A percentile compares a stretch with the other conserved stretches of the same genome.
Evolutionary conservation across 2,113 vertebrate genomes (phyloP).

Genomic region (Neotragus pygmaeus): DNA sequence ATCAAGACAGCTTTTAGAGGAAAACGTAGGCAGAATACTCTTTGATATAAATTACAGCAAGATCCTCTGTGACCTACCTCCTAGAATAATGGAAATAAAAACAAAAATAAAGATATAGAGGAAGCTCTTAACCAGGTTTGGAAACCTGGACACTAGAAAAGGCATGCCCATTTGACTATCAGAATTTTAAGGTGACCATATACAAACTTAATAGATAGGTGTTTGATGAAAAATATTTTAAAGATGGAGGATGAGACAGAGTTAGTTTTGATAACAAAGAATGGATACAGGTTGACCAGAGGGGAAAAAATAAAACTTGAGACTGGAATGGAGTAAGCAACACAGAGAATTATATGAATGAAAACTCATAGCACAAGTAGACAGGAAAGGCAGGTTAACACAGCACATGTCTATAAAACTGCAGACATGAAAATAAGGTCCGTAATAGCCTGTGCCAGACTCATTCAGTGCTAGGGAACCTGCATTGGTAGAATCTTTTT

Average conservation of each 20-base stretch:
- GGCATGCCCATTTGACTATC: background rate
- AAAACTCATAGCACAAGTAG: background rate
- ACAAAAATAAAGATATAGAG: background rate
- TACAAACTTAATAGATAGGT: background rate
- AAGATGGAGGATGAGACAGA: background rate
- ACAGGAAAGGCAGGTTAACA: background rate
- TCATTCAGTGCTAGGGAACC: background rate
- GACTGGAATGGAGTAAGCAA: background rate
- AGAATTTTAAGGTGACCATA: background rate
- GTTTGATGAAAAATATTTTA: background rate
- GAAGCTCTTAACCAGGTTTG: background rate
- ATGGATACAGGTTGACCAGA: background rate
- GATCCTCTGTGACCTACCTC: background rate
- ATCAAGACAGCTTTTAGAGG: background rate
- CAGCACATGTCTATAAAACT: background rate
- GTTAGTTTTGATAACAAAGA: background rate
- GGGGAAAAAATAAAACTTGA: background rate
- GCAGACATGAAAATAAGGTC: background rate
- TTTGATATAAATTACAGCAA: background rate
- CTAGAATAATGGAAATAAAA: background rate
- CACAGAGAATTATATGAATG: background rate
- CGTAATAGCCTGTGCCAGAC: background rate
- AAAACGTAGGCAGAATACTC: background rate
- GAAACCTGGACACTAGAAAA: background rate
- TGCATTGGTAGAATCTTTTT: background rate